A percentile compares a stretch with the other conserved stretches of the same genome.
These are phyloP conservation scores for Zoanthus solanderi DNA, from an alignment of 92 coral and sea anemone genomes.

Conservation along the genomic window DNA sequence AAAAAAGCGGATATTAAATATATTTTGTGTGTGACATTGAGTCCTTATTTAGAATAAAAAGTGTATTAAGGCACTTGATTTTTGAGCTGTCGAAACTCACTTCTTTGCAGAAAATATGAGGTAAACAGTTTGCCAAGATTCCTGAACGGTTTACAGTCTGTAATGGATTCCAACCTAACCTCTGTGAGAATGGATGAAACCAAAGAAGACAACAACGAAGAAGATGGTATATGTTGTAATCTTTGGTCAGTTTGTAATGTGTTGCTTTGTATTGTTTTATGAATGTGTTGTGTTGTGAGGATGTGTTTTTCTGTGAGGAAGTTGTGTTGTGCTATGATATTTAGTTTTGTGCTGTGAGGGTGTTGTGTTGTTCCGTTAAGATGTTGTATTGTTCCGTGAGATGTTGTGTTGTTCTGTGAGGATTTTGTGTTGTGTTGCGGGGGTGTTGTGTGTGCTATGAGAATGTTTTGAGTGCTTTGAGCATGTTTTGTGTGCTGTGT, in stretches of 20 bases:
- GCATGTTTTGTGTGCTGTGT: too few relatives aligned
- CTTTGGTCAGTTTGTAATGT: not conserved
- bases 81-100: not conserved
- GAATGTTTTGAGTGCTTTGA: too few relatives aligned
- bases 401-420: not conserved
- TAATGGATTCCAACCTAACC: conserved; percentile 5
- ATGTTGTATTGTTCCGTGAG: not conserved
- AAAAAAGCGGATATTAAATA: too few relatives aligned
- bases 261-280: not conserved
- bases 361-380: not conserved
- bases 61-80: not conserved
- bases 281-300: not conserved
- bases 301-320: too few relatives aligned
- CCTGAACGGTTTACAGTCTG: not conserved
- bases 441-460: not conserved
- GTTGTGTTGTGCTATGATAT: too few relatives aligned
- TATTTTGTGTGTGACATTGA: too few relatives aligned
- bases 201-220: too few relatives aligned
- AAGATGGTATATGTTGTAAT: not conserved
- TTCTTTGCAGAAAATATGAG: not conserved
- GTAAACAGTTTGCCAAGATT: not conserved
- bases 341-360: too few relatives aligned
- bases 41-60: too few relatives aligned
- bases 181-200: not conserved
- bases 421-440: not conserved